Conservation (phyloP, 1,140 invertebrate species). For the Drosophila yakuba region DNA sequence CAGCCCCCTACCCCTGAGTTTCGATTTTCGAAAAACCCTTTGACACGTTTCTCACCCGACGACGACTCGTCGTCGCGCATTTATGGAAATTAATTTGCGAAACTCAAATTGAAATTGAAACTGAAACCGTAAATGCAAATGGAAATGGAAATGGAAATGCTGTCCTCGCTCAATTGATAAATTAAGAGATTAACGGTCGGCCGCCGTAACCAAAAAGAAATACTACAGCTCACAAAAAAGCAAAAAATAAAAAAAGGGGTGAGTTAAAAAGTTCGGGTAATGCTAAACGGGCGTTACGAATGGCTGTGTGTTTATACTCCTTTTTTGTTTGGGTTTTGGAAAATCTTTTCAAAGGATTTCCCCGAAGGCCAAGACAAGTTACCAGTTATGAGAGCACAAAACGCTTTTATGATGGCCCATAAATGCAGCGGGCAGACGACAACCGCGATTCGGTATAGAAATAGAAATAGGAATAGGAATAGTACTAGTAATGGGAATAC, state of each 20-base stretch:
- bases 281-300: slow-evolving; percentile 66
- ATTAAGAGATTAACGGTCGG: slow-evolving; percentile 77
- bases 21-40: not conserved
- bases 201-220: slow-evolving; percentile 63
- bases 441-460: slow-evolving; percentile 20
- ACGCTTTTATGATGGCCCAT: slow-evolving; percentile 59
- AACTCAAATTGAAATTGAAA: slow-evolving; percentile 74
- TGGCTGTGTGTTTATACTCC: slow-evolving; percentile 54
- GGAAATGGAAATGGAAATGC: slow-evolving; percentile 28
- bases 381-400: slow-evolving; percentile 48
- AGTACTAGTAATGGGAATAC: not conserved
- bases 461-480: not conserved
- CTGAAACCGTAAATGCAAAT: slow-evolving; percentile 37
- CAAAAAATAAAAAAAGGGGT: slow-evolving; percentile 42
- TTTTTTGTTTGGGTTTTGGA: slow-evolving; percentile 29
- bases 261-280: slow-evolving; percentile 48
- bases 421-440: slow-evolving; percentile 54
- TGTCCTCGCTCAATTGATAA: slow-evolving; percentile 67
- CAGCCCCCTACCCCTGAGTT: not conserved
- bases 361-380: slow-evolving; percentile 35
- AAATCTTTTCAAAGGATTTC: slow-evolving; percentile 38
- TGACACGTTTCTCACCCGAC: slow-evolving; percentile 22
- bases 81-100: slow-evolving; percentile 83
- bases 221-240: not conserved
- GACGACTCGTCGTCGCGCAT: slow-evolving; percentile 45